Base-by-base conservation (phyloP, 1,140 invertebrate genomes). In the Berghia stephanieae region DNA sequence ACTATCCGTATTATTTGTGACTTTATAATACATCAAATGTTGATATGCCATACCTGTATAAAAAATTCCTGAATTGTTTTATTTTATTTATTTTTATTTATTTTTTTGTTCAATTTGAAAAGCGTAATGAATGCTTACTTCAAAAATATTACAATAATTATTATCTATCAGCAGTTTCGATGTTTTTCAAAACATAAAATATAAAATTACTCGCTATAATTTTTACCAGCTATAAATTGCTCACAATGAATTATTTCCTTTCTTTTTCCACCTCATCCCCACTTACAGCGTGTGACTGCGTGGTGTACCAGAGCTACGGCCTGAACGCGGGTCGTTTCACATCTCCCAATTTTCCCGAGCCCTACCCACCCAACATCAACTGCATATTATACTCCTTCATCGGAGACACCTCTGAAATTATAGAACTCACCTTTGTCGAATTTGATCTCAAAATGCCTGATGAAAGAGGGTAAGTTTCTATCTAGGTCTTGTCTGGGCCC, bases 311-410 rank as follows among this genome's bases (percentile, higher is more conserved):
- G 80, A 94, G 94, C 44, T 93, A 93, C 86, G 94, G 93, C 80
- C 94, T 94, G 84, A 93, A 94, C 84, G 92, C 92, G 77, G 95
- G 94, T 68, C 92, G 92, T 31, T 96, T 96, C 90, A 94, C 92
- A 83, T 95, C 94, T 76, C 94, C 95, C 1, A 94, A 95, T 88
- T 95, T 93, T 89, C 94, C 94, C 0, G 66, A 79, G 55, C 92
- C 92, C 79, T 96, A 96, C 87, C 93, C 93, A 2, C 83, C 92
- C 13, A 93, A 93, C 83, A 92, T 95, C 83, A 92, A 94, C 89
- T 96, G 95, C 86, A 92, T 96, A 40, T 92, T 96, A n/a, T 96
- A 95, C 90, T 95, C 94, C 13, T 96, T 96, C 89, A 89, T 93
- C 72, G 94, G 93, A 1, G 92, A 92, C 68, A 90, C 92, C 0